A percentile compares a stretch with the other conserved stretches of the same genome.
Conservation (phyloP, 2,888 invertebrate genomes). For the Drosophila maculinotata region DNA sequence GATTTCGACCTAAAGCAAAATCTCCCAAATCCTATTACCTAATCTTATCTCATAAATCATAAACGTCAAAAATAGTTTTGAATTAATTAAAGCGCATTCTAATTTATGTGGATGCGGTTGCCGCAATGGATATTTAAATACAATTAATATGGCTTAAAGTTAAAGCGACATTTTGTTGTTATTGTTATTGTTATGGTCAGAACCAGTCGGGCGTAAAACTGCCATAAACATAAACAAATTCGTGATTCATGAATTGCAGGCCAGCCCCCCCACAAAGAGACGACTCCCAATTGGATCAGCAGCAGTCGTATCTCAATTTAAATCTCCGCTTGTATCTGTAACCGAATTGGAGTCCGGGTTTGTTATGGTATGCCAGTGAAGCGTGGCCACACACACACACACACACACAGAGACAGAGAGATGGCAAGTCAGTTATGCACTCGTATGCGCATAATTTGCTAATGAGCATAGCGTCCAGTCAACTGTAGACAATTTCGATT, state of each 20-base stretch:
- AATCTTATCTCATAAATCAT: constrained; percentile 33
- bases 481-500: constrained; percentile 69
- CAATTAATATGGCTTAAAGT: constrained; percentile 56
- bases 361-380: constrained; percentile 37
- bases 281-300: constrained; percentile 39
- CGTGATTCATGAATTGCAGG: constrained; percentile 50
- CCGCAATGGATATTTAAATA: constrained; percentile 51
- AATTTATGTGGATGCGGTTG: constrained; percentile 59
- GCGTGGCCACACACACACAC: constrained; percentile 39
- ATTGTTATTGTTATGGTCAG: not conserved
- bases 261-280: constrained; percentile 29
- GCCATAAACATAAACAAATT: constrained; percentile 48
- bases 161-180: constrained; percentile 2
- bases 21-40: not conserved
- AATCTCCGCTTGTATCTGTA: constrained; percentile 27
- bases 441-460: constrained; percentile 62
- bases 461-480: constrained; percentile 66
- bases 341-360: constrained; percentile 35
- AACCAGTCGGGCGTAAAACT: constrained; percentile 54
- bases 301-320: constrained; percentile 29
- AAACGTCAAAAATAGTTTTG: constrained; percentile 46
- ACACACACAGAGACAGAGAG: too few species aligned
- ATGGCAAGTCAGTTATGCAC: constrained; percentile 3
- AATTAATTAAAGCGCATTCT: constrained; percentile 64
- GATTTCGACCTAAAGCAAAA: not conserved